phyloP scores from a whole-genome alignment of 2,113 vertebrate species.

The Pygoscelis antarcticus region DNA sequence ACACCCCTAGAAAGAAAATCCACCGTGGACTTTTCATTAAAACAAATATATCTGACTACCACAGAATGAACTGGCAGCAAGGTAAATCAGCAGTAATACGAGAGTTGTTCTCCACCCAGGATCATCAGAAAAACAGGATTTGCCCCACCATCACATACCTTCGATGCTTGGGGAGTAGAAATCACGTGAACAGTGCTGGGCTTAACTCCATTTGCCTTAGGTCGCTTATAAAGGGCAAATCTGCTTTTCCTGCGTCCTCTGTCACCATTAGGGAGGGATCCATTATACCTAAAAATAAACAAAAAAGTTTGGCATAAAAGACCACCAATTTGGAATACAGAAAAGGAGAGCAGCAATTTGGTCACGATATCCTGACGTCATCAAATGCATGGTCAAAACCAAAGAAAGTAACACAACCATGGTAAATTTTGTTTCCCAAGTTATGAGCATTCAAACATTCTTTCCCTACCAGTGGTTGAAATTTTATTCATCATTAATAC shows the following conservation, averaged over 20 bases:
- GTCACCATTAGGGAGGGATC: slow-evolving; percentile 94
- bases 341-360: not conserved
- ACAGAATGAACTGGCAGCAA: not conserved
- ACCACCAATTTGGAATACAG: not conserved
- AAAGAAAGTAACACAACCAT: not conserved
- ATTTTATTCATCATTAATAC: not conserved
- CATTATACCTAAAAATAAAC: slow-evolving; percentile 87
- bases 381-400: not conserved
- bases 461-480: not conserved
- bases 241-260: slow-evolving; percentile 95
- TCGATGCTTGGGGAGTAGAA: slow-evolving; percentile 91
- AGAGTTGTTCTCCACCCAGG: not conserved
- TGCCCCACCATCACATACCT: slow-evolving; percentile 77
- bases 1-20: not conserved
- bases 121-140: not conserved
- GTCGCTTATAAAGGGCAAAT: slow-evolving; percentile 91
- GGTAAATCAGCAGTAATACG: not conserved
- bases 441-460: not conserved
- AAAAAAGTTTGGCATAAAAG: not conserved
- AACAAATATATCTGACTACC: not conserved
- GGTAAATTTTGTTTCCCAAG: not conserved
- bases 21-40: not conserved
- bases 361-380: not conserved
- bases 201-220: slow-evolving; percentile 92
- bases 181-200: slow-evolving; percentile 94